Base-by-base conservation (phyloP, 64 coral and sea anemone genomes). In the Astreopora myriophthalma region DNA sequence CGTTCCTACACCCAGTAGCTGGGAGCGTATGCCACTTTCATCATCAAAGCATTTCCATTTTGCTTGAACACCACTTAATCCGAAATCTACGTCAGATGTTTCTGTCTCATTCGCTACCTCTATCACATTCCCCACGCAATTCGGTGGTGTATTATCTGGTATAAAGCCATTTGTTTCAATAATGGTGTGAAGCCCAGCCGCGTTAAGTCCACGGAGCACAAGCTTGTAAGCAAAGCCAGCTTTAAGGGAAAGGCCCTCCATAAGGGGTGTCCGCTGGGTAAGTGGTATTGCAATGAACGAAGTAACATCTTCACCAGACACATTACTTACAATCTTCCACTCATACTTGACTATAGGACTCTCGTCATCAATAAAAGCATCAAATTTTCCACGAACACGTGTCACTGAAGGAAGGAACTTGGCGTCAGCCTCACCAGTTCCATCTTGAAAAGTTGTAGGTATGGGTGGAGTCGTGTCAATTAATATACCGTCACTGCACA, bases 311-410 rank as follows among this genome's bases (percentile, higher is more conserved):
- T 71, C 23, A 16, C 70, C 30, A 31, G 90, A 93, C 1, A 81
- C 75, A 24, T 75, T n/a, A n/a, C n/a, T 36, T 1, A 91, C 69
- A 83, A 99, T 49, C 40, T 95, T 99, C 97, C 97, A 99, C 27
- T 99, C 91, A 38, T 99, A 99, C 36, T 84, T 95, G n/a, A 85
- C 55, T 13, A 99, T 83, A 42, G 97, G 97, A 57, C 97, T 99
- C 62, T 99, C 97, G 13, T 20, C 30, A 57, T 99, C 97, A 24
- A 17, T 68, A 31, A 99, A 99, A n/a, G 33, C 58, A 29, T 82
- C 69, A 27, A 84, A 99, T 29, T 87, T 99, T 12, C 90, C 97
- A 0, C 93, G 93, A 19, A 99, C 87, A 71, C 97, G 90, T 67
- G 84, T 87, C 11, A 76, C 39, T 2, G 97, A 99, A 16, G 97